Conservation (phyloP, 2,113 vertebrate genomes). For the Lycaon pictus region DNA sequence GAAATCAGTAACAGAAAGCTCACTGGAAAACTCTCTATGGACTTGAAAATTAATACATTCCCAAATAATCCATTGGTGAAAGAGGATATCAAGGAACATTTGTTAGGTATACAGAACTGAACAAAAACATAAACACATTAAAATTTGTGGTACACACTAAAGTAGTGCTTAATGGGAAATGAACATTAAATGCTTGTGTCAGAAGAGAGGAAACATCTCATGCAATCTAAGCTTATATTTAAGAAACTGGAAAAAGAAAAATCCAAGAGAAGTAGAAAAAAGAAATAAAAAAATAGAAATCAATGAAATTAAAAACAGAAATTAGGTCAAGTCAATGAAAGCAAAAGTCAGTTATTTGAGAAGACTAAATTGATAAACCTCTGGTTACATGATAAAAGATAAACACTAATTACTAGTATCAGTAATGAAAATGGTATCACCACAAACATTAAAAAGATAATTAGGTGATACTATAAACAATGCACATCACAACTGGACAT, state of each 20-base stretch:
- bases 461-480: not conserved
- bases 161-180: not conserved
- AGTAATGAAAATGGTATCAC: not conserved
- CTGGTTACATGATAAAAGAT: not conserved
- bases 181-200: not conserved
- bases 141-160: not conserved
- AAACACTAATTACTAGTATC: not conserved
- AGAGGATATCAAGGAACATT: not conserved
- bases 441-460: not conserved
- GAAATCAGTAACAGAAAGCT: not conserved
- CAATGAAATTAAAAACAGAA: not conserved
- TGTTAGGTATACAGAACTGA: not conserved
- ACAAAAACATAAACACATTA: not conserved
- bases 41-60: conserved; percentile 6
- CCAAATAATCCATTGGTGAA: not conserved
- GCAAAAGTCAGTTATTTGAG: not conserved
- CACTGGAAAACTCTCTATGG: not conserved
- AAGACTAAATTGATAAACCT: not conserved
- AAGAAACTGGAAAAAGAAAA: not conserved
- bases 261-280: not conserved
- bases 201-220: not conserved
- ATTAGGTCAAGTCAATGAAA: not conserved
- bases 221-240: not conserved
- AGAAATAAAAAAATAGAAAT: not conserved
- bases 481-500: not conserved